Evolutionary conservation across 2,113 vertebrate species (phyloP).

Genomic region (Datnioides undecimradiatus): DNA sequence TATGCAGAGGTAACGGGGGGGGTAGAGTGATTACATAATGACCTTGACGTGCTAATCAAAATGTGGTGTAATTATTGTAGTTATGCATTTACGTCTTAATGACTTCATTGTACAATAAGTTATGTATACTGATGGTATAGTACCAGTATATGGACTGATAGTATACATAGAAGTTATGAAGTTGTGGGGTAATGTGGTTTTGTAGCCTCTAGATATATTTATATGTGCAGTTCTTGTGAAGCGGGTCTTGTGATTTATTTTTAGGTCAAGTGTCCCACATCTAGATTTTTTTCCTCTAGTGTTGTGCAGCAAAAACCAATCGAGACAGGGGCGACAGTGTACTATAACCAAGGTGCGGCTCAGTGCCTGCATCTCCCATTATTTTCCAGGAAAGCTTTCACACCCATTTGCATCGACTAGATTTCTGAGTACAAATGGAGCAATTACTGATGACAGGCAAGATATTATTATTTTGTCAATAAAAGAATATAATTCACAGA

Average conservation of each 20-base stretch:
- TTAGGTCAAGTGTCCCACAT: background rate
- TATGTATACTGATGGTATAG: slow-evolving; percentile 10
- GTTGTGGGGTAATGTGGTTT: background rate
- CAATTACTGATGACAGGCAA: background rate
- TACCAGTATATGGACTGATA: too few species aligned
- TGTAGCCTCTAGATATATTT: background rate
- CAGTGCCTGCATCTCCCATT: background rate
- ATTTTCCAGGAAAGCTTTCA: slow-evolving; percentile 7
- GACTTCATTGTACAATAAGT: slow-evolving; percentile 31
- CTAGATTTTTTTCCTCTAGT: background rate
- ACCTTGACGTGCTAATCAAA: slow-evolving; percentile 63
- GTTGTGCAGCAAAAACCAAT: background rate
- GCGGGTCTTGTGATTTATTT: background rate
- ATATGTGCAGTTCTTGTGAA: background rate
- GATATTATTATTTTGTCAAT: slow-evolving; percentile 34
- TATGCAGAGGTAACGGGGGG: slow-evolving; percentile 31
- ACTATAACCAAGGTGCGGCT: background rate
- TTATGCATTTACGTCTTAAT: slow-evolving; percentile 43
- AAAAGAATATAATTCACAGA: slow-evolving; percentile 11
- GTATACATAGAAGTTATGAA: slow-evolving; percentile 1
- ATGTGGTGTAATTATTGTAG: slow-evolving; percentile 52
- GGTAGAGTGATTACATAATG: slow-evolving; percentile 56
- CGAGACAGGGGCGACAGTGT: background rate
- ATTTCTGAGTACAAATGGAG: background rate
- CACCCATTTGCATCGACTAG: background rate